Evolutionary conservation across 35 echinoderm and acorn worm genomes (phyloP).

Genomic region (Strongylocentrotus purpuratus): DNA sequence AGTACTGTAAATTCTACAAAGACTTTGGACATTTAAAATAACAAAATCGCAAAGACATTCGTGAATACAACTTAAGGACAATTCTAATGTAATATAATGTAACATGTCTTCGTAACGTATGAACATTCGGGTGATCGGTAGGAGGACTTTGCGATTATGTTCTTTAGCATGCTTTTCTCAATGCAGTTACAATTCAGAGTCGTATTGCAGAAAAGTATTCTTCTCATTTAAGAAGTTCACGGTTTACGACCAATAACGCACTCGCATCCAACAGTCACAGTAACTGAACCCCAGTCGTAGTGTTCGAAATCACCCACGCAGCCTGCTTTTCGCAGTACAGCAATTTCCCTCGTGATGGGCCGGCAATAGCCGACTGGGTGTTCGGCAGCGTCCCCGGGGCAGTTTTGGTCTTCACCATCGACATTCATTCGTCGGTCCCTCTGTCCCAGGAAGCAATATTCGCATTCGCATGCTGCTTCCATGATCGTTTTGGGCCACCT

Average conservation of each 20-base stretch:
- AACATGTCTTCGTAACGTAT: no score
- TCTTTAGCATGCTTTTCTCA: no score
- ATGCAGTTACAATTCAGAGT: no score
- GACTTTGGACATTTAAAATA: no score
- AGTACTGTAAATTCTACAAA: no score
- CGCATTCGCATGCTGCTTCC: neutral
- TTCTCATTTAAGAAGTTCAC: no score
- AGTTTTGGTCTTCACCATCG: neutral
- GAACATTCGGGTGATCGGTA: no score
- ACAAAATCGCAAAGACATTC: no score
- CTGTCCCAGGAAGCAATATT: neutral
- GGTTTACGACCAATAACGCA: neutral
- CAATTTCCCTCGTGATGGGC: neutral
- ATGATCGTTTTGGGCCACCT: neutral
- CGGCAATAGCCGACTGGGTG: neutral
- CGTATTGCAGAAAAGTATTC: no score
- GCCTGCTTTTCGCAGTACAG: neutral
- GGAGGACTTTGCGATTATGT: no score
- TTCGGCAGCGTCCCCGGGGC: neutral
- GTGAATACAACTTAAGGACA: no score
- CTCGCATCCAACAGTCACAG: neutral
- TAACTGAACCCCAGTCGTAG: neutral
- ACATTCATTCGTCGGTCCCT: neutral
- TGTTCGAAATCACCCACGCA: neutral
- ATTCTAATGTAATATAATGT: no score